phyloP scores from a whole-genome alignment of 37 sponge, comb jelly and placozoan genomes.

The Ianthella basta region DNA sequence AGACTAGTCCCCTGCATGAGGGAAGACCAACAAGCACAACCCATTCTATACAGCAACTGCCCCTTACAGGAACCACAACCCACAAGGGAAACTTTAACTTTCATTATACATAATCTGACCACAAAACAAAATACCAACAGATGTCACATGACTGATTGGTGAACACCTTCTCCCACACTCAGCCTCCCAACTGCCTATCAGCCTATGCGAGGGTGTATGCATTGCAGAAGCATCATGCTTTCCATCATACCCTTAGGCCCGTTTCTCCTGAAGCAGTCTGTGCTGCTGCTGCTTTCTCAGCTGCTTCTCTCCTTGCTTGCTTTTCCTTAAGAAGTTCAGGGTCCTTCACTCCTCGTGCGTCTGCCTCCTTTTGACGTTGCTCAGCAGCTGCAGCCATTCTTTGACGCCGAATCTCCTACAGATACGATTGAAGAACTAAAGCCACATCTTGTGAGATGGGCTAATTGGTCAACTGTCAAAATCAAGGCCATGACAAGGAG shows the following conservation, averaged over 20 bases:
- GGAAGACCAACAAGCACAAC: no score
- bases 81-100: no score
- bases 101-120: not conserved
- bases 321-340: slow-evolving; percentile 72
- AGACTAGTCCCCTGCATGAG: no score
- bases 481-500: no score
- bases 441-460: no score
- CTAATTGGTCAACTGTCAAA: no score
- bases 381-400: slow-evolving; percentile 62
- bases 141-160: not conserved
- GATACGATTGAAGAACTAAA: no score
- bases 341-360: slow-evolving; percentile 63
- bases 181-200: not conserved
- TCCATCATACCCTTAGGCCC: slow-evolving; percentile 45
- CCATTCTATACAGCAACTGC: no score
- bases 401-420: slow-evolving; percentile 54
- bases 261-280: slow-evolving; percentile 16
- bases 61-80: no score
- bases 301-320: slow-evolving; percentile 68
- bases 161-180: not conserved
- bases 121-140: not conserved
- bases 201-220: no score
- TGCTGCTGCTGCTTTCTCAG: slow-evolving; percentile 51
- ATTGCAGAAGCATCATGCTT: no score
- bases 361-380: slow-evolving; percentile 56